A percentile compares a stretch with the other conserved stretches of the same genome.
phyloP scores from a whole-genome alignment of 1,140 invertebrate genomes.

The Tyrophagus putrescentiae region DNA sequence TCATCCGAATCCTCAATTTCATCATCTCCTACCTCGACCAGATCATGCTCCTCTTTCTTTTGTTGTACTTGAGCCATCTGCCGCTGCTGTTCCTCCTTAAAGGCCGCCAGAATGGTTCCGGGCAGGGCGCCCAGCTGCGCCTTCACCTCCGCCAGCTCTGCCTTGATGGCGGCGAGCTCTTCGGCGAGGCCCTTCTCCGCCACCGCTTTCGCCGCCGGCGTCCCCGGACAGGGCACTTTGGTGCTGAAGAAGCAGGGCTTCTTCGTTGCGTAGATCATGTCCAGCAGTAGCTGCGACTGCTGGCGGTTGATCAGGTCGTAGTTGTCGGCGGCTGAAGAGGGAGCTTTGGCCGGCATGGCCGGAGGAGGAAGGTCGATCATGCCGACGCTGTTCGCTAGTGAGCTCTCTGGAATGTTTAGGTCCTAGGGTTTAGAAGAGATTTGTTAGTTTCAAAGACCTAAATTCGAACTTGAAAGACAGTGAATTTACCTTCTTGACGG shows the following conservation, averaged over 20 bases:
- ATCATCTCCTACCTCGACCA: no score
- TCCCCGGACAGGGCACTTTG: not conserved
- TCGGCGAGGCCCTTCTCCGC: not conserved
- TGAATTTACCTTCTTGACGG: slow-evolving; percentile 10
- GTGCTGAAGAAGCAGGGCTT: not conserved
- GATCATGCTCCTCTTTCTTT: no score
- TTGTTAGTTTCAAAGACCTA: not conserved
- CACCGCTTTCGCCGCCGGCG: not conserved
- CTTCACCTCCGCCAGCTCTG: not conserved
- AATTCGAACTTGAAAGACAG: not conserved
- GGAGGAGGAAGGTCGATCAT: not conserved
- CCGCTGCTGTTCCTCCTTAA: not conserved
- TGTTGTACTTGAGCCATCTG: no score
- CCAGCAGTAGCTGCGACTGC: not conserved
- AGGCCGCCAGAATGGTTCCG: not conserved
- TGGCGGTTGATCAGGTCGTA: not conserved
- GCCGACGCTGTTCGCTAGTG: not conserved
- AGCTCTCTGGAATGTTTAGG: not conserved
- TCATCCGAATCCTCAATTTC: no score
- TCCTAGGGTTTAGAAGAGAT: not conserved
- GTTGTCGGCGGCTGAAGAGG: not conserved
- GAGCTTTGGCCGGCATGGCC: not conserved
- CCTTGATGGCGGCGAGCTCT: not conserved
- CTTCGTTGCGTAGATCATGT: not conserved
- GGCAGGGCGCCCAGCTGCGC: not conserved